Base-by-base conservation (phyloP, 92 coral and sea anemone genomes). In the Hydrozoanthus gracilis region DNA sequence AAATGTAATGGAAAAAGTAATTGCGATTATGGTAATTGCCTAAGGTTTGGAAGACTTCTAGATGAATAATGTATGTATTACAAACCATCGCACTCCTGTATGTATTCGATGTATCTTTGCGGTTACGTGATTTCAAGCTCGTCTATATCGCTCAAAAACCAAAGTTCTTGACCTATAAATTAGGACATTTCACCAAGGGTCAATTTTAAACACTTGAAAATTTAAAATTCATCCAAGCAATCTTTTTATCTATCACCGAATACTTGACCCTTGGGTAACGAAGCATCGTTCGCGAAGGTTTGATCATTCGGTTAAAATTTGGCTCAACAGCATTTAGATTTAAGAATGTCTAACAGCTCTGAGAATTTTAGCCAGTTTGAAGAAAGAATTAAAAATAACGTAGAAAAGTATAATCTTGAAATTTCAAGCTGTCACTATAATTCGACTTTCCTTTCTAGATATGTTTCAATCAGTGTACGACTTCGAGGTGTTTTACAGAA, bases 141-240 rank as follows among this genome's bases (percentile, higher is more conserved):
- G 52, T 49, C 17, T 20, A 47, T 17, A 17, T 64, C 47, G 44
- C 47, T 46, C 17, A 62, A 65, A 48, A 66, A 35, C 47, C 49
- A 47, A 10, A 20, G 13, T 64, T 66, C 56, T 80, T 80, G 85
- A 80, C 74, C 74, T 49, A 54, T n/a, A 49, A 76, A 54, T 76
- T 76, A 54, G 12, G 52, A 7, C 5, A 49, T 65, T 64, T 65
- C 74, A 80, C 61, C 46, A 65, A 44, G 74, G 85, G 85, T 65
- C 85, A 80, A 65, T 80, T 80, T 80, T 17, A 65, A 80, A 62
- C 85, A 80, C 85, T 76, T 64, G 73, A 80, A 66, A 27, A 68
- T 16, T 80, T 80, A 11, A 46, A 44, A 61, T 68, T n/a, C 84
- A 79, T 15, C 35, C 84, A 44, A 62, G 48, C 71, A 62, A 62